These are phyloP conservation scores for Callipepla californica DNA, from an alignment of 2,113 vertebrate genomes.

Conservation along the genomic window DNA sequence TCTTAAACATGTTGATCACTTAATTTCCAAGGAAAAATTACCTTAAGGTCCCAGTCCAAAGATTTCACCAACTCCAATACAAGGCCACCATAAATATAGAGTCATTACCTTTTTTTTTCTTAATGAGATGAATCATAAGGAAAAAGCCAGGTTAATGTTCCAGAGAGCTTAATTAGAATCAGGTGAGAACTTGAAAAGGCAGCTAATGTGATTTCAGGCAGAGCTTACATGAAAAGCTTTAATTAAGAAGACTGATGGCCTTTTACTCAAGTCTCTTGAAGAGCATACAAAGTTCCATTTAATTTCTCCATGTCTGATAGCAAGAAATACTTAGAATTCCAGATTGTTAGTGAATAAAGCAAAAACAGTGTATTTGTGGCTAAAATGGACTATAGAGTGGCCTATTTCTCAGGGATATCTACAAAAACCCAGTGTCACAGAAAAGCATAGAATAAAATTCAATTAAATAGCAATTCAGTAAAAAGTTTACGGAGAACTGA, in stretches of 20 bases:
- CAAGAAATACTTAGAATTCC: slow-evolving; percentile 63
- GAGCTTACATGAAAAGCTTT: slow-evolving; percentile 86
- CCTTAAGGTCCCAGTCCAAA: background rate
- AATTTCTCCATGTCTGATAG: slow-evolving; percentile 74
- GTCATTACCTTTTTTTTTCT: slow-evolving; percentile 84
- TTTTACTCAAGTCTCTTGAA: slow-evolving; percentile 87
- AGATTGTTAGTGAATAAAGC: background rate
- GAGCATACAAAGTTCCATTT: slow-evolving; percentile 78
- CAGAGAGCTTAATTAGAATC: slow-evolving; percentile 94
- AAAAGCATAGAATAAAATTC: background rate
- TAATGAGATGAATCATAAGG: slow-evolving; percentile 90
- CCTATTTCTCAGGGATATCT: background rate
- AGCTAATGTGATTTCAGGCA: slow-evolving; percentile 90
- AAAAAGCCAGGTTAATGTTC: slow-evolving; percentile 88
- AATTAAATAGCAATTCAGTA: slow-evolving; percentile 12
- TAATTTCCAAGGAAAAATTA: slow-evolving; percentile 23
- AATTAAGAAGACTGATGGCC: slow-evolving; percentile 95
- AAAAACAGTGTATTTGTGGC: background rate
- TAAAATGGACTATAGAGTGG: background rate
- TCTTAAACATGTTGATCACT: slow-evolving; percentile 53
- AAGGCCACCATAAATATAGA: background rate
- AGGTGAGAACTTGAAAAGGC: slow-evolving; percentile 85
- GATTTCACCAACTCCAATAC: background rate
- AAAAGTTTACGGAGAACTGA: slow-evolving; percentile 32
- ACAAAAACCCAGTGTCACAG: background rate